A percentile compares a stretch with the other conserved stretches of the same genome.
Evolutionary conservation across 2,113 vertebrate species (phyloP).

Genomic region (Hypocryptadius cinnamomeus): DNA sequence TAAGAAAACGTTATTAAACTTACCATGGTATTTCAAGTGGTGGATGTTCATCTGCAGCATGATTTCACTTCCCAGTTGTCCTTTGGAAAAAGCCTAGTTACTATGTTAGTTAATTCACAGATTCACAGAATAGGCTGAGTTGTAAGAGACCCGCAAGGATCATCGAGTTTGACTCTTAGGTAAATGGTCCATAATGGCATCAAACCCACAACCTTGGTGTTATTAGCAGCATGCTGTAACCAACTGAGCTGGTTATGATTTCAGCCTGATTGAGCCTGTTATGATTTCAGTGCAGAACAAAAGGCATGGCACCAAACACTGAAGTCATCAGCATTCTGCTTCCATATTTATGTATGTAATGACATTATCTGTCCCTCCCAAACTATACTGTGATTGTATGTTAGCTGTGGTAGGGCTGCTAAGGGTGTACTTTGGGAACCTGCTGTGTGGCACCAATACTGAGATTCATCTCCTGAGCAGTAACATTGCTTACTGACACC

Average conservation of each 20-base stretch:
- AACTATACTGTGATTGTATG: not conserved
- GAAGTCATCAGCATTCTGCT: not conserved
- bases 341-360: not conserved
- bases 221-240: not conserved
- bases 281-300: not conserved
- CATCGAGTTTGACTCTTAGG: not conserved
- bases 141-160: not conserved
- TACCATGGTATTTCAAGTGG: accelerated
- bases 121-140: not conserved
- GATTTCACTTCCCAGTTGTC: not conserved
- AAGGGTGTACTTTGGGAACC: not conserved
- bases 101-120: not conserved
- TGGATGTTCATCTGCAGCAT: accelerated
- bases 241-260: not conserved
- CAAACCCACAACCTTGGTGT: not conserved
- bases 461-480: not conserved
- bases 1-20: not conserved
- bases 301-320: not conserved
- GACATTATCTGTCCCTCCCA: not conserved
- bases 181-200: not conserved
- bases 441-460: not conserved
- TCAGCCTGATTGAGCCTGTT: not conserved
- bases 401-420: not conserved
- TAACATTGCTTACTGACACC: not conserved
- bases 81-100: not conserved